These are phyloP conservation scores for Ditylenchus dipsaci DNA, from an alignment of 1,140 invertebrate genomes.

Conservation along the genomic window DNA sequence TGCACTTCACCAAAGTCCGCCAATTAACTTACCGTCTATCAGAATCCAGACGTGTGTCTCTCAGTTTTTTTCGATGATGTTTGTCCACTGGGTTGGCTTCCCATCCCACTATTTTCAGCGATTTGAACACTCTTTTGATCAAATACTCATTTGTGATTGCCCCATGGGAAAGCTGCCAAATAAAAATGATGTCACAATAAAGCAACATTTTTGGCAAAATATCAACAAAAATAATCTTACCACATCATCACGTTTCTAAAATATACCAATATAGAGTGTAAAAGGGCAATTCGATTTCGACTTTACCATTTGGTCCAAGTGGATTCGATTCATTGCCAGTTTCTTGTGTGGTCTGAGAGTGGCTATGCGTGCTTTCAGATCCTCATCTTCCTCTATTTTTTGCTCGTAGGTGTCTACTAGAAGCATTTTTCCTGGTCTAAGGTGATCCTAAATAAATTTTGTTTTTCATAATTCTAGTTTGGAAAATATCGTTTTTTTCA, in stretches of 20 bases:
- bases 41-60: constrained; percentile 64
- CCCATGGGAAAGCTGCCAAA: constrained; percentile 52
- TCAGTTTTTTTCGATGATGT: constrained; percentile 32
- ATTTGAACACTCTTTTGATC: constrained; percentile 46
- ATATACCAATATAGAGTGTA: too few relatives aligned
- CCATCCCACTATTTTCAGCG: constrained; percentile 29
- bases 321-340: constrained; percentile 68
- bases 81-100: constrained; percentile 30
- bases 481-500: too few relatives aligned
- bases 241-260: constrained; percentile 40
- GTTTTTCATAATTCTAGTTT: too few relatives aligned
- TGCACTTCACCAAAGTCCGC: too few relatives aligned
- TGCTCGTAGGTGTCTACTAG: constrained; percentile 88
- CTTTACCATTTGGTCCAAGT: constrained; percentile 73
- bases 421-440: constrained; percentile 95
- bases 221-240: constrained; percentile 29
- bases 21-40: constrained; percentile 67
- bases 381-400: constrained; percentile 86
- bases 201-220: background rate
- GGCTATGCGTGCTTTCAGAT: constrained; percentile 82
- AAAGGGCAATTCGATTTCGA: too few relatives aligned
- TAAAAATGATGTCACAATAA: background rate
- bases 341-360: constrained; percentile 77
- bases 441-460: constrained; percentile 71
- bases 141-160: constrained; percentile 56